These are phyloP conservation scores for Catharus minimus DNA, from an alignment of 2,113 vertebrate species.

Conservation along the genomic window DNA sequence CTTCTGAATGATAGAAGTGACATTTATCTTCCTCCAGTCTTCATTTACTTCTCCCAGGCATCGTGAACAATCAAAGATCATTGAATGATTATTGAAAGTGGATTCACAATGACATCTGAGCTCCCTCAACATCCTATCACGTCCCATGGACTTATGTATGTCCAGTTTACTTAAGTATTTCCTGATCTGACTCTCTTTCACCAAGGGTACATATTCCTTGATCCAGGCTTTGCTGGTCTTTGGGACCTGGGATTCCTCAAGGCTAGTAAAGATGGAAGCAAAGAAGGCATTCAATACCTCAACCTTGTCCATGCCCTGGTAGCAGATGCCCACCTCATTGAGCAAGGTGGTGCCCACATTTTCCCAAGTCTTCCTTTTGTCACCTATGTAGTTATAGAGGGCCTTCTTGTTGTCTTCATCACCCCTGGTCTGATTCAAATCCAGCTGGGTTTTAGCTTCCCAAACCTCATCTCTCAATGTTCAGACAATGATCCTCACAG, in stretches of 20 bases:
- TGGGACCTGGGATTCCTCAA: not conserved
- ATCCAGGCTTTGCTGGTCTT: not conserved
- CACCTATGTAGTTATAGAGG: not conserved
- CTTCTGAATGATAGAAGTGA: not conserved
- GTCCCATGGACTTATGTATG: not conserved
- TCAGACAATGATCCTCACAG: not conserved
- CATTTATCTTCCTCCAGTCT: not conserved
- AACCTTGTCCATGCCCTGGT: not conserved
- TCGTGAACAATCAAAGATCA: not conserved
- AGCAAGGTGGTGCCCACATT: not conserved
- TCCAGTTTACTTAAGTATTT: not conserved
- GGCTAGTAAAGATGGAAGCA: not conserved
- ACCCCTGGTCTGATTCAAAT: not conserved
- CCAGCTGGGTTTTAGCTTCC: not conserved
- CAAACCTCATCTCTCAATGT: not conserved
- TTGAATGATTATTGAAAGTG: not conserved
- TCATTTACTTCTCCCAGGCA: not conserved
- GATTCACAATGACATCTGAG: not conserved
- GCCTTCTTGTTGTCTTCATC: not conserved
- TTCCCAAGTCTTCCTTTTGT: not conserved
- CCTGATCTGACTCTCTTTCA: not conserved
- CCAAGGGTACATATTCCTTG: not conserved
- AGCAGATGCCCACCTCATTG: not conserved
- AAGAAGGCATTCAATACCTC: not conserved
- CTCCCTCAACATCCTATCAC: not conserved